Evolutionary conservation across 2,888 invertebrate species (phyloP), one percentile per base, ranked within the genome.

Genomic region (Tillus elongatus): DNA sequence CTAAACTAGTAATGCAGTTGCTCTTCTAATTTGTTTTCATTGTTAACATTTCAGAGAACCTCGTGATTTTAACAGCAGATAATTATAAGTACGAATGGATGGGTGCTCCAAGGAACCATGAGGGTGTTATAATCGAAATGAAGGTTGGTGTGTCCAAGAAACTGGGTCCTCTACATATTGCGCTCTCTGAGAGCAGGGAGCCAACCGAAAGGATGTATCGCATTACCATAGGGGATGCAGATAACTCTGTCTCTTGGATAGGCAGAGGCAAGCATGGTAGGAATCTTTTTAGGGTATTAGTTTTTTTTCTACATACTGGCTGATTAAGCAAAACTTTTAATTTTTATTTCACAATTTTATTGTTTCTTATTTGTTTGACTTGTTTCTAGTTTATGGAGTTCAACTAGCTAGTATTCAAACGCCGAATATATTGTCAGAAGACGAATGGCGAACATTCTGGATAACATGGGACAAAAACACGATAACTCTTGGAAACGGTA

Each of bases 61-160:
- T 78, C 33, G 71, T 78, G 3, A 73, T 78, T 9, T 77, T 77
- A 0, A 72, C 77, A 0, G 66, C 71, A 4, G 73, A 75, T 3
- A 75, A 74, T 4, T 78, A 73, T 68, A 73, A 73, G 32, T 78
- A 75, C 66, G 76, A 78, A 46, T 78, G 77, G 73, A 71, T 78
- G 27, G 66, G 73, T 1, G 77, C 78, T 0, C 78, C 79, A 0
- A 63, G 77, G 30, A 77, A 77, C 53, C 63, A 74, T 42, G 74
- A 77, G 13, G 75, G 74, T 2, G 55, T 78, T n/a, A 74, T 78
- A 1, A 57, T 79, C 38, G 77, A 78, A 51, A 61, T 77, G 8
- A 64, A 70, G 30, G 68, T 74, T 0, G 70, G 70, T 26, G 70
- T 71, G 9, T 72, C 74, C 0, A 54, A 54, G 39, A 50, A 45